These are phyloP conservation scores for Sebastes variabilis DNA, from an alignment of 2,797 vertebrate species.

Conservation along the genomic window DNA sequence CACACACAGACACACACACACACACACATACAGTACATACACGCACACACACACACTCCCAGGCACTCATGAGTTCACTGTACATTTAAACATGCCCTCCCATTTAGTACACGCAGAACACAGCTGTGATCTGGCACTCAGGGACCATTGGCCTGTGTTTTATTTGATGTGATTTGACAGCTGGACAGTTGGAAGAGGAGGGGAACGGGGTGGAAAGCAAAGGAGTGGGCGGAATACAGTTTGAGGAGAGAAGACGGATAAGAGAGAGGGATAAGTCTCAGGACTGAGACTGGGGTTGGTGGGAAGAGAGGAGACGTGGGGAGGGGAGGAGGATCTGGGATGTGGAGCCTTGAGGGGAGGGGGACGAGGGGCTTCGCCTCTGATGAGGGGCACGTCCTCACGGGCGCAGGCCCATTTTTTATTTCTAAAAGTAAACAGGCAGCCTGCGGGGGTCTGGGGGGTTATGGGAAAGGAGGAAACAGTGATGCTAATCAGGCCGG, in stretches of 20 bases:
- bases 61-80: constrained; percentile 74
- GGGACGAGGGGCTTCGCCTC: constrained; percentile 60
- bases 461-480: constrained; percentile 99
- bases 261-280: constrained; percentile 70
- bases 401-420: constrained; percentile 94
- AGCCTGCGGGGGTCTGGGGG: constrained; percentile 95
- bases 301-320: constrained; percentile 58
- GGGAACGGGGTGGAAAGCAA: constrained; percentile 61
- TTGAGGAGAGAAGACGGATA: constrained; percentile 65
- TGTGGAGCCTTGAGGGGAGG: constrained; percentile 60
- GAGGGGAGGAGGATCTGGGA: constrained; percentile 61
- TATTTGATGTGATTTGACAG: constrained; percentile 89
- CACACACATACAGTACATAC: neutral
- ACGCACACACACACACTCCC: constrained; percentile 44
- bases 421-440: constrained; percentile 99
- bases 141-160: constrained; percentile 81
- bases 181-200: constrained; percentile 84
- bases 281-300: constrained; percentile 55
- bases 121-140: constrained; percentile 84
- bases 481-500: constrained; percentile 96
- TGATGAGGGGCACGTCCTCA: constrained; percentile 85
- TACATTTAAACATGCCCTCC: constrained; percentile 78
- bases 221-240: constrained; percentile 74
- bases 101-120: constrained; percentile 72
- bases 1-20: constrained; percentile 1